Base-by-base conservation (phyloP, 1,140 invertebrate genomes). In the Solenopsis invicta region DNA sequence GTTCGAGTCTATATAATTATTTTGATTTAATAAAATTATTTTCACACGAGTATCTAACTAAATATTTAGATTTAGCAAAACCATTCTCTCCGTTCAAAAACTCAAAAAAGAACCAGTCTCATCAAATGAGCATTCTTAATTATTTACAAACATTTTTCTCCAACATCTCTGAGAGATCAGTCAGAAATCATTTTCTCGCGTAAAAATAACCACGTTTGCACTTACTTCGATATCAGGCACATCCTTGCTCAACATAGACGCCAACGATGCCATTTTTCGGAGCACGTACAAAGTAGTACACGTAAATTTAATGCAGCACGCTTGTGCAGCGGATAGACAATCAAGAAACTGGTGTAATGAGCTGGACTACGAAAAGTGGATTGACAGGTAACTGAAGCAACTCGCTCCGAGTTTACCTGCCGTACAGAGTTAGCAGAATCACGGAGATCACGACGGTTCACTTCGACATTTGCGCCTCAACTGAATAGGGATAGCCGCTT, bases 191-290 rank as follows among this genome's bases (percentile, higher is more conserved):
- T 6, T 80, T 37, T 16, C 2, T 21, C 16, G 21, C 10, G 8
- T 8, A 8, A 4, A 4, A 41, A 50, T 69, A 6, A 41, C 48
- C 10, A 45, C 10, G 21, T 56, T 56, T 1, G 12, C 54, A 95
- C 95, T 96, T 92, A 97, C 97, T 96, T 97, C 97, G 85, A 97
- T 97, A 93, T 97, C 97, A 29, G 96, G 96, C 50, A 97, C 88
- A 89, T 97, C 97, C 93, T 96, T 96, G 92, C 96, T 97, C 50
- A 97, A 61, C 5, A 90, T 54, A 3, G 54, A 21, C 1, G 64
- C 5, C 62, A 95, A 21, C n/a, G 54, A 29, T 67, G 92, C 72
- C 92, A 92, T 93, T 71, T 85, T 81, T 82, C 3, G 2, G 1
- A 6, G 0, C 2, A 0, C 24, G 56, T 48, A 56, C 16, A 1